A percentile compares a stretch with the other conserved stretches of the same genome.
phyloP scores from a whole-genome alignment of 2,797 vertebrate genomes.

The Anguilla obscura region DNA sequence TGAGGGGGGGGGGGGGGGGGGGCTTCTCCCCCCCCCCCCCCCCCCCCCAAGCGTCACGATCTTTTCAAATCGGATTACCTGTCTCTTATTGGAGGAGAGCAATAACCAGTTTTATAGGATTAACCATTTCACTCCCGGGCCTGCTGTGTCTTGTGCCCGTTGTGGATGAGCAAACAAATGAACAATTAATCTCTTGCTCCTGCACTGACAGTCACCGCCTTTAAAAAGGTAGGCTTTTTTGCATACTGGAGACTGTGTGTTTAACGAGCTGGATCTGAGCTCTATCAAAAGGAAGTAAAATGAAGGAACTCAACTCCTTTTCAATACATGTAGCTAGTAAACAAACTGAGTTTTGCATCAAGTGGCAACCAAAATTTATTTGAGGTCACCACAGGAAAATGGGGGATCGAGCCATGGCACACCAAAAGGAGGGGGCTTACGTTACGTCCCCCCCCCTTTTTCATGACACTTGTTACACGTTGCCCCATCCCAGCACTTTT shows the following conservation, averaged over 20 bases:
- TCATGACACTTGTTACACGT: too few relatives aligned
- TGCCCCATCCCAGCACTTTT: too few relatives aligned
- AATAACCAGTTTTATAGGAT: conserved; percentile 5
- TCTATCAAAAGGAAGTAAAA: background rate
- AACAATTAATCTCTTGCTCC: background rate
- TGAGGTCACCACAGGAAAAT: background rate
- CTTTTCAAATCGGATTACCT: background rate
- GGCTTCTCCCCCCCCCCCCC: background rate
- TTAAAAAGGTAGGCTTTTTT: background rate
- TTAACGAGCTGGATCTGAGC: background rate
- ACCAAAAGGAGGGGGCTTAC: background rate
- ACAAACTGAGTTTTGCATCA: background rate
- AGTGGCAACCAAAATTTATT: background rate
- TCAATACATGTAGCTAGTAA: background rate
- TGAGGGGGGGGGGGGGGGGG: too few relatives aligned
- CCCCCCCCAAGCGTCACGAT: background rate
- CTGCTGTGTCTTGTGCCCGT: background rate
- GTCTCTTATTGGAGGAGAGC: conserved; percentile 21
- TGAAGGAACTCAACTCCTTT: background rate
- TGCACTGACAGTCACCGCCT: background rate
- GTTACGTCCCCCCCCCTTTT: too few relatives aligned
- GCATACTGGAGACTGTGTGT: background rate
- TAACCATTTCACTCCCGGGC: conserved; percentile 11
- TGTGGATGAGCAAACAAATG: background rate
- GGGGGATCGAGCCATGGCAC: background rate